A percentile compares a stretch with the other conserved stretches of the same genome.
Conservation (phyloP, 2,113 vertebrate species). For the Microcebus ravelobensis region DNA sequence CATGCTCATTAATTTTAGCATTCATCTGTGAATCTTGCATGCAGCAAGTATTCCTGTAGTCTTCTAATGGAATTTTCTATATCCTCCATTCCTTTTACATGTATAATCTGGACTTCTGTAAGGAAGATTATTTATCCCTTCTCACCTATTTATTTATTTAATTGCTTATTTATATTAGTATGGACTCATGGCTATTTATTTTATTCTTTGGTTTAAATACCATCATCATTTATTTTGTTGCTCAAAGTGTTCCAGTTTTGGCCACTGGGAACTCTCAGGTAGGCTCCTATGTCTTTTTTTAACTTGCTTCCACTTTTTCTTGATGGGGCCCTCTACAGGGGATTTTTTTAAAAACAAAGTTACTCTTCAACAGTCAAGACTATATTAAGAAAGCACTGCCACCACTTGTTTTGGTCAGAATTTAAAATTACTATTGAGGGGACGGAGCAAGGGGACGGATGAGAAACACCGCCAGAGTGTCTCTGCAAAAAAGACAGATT, state of each 20-base stretch:
- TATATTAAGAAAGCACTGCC: conserved; percentile 29
- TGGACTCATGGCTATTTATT: neutral
- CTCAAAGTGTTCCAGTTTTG: neutral
- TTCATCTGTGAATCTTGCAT: neutral
- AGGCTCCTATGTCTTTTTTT: neutral
- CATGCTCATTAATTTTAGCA: conserved; percentile 10
- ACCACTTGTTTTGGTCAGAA: conserved; percentile 30
- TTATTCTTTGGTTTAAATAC: conserved; percentile 31
- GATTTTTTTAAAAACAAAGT: conserved; percentile 18
- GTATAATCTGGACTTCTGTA: neutral
- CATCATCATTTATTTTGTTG: conserved; percentile 20
- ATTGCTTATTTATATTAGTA: neutral
- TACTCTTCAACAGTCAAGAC: neutral
- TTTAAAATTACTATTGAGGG: conserved; percentile 27
- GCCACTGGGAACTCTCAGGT: neutral
- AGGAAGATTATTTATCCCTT: neutral
- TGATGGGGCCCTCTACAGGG: neutral
- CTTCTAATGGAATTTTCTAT: neutral
- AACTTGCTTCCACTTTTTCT: conserved; percentile 14
- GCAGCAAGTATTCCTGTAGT: neutral
- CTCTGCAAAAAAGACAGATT: too few species aligned
- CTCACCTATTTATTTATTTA: conserved; percentile 22
- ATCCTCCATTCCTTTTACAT: neutral
- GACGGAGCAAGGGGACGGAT: too few species aligned
- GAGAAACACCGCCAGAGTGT: too few species aligned